Conservation (phyloP, 2,888 invertebrate species). For the Drosophila koepferae region DNA sequence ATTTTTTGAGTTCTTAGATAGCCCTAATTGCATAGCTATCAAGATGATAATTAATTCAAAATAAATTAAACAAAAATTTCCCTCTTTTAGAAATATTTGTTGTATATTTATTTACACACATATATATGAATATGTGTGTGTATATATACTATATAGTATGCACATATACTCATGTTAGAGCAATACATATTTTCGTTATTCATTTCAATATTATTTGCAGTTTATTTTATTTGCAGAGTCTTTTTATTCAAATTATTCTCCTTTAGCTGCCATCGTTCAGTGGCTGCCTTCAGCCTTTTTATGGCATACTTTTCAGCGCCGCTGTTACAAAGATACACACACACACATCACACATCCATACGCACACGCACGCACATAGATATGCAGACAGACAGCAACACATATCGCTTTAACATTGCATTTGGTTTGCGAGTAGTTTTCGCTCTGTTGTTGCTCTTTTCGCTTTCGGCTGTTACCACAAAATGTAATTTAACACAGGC, state of each 20-base stretch:
- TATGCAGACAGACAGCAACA: slow-evolving; percentile 1
- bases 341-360: background rate
- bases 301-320: slow-evolving; percentile 35
- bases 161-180: background rate
- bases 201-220: background rate
- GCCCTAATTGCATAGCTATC: no score
- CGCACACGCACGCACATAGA: background rate
- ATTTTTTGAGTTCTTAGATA: no score
- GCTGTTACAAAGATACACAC: slow-evolving; percentile 4
- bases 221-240: no score
- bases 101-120: no score
- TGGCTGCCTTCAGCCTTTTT: slow-evolving; percentile 26
- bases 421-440: slow-evolving; percentile 35
- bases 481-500: slow-evolving; percentile 38
- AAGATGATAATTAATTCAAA: no score
- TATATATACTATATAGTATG: no score
- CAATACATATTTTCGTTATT: background rate
- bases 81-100: background rate
- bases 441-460: slow-evolving; percentile 22
- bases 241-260: background rate
- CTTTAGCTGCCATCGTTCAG: slow-evolving; percentile 3
- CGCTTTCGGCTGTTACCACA: slow-evolving; percentile 23
- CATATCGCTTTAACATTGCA: slow-evolving; percentile 25
- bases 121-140: no score
- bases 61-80: background rate